Evolutionary conservation across 2,888 invertebrate genomes (phyloP), one percentile per base, ranked within the genome.

Genomic region (Germaria angustata): DNA sequence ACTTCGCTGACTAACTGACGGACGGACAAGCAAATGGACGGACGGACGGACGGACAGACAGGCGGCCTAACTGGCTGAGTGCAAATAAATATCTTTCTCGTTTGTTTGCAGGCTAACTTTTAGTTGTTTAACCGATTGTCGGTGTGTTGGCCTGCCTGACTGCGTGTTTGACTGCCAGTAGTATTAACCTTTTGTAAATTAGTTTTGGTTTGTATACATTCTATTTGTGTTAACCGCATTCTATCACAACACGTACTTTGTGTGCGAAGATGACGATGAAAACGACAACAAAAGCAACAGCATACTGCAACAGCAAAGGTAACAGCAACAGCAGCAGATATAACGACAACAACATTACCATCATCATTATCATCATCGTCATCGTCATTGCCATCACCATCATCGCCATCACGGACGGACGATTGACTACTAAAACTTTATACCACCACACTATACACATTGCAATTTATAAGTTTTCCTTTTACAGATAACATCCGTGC

Each of bases 121-220:
- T 55, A 20, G 20, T 44, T 59, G 59, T 8, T 59, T 44, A 13
- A 41, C 59, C 49, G 57, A 57, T 76, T 75, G 61, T 55, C 73
- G 39, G 32, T 39, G 46, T 53, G 65, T 66, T 44, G 20, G 69
- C 15, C 78, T 55, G 75, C n/a, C 32, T 28, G 68, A 22, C 72
- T 80, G 65, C 55, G 15, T 51, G 57, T 22, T 57, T 63, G 73
- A 17, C 76, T 73, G 79, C 71, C 80, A 76, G 76, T 72, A 81
- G 82, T 82, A 82, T 82, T 82, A 82, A 82, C 82, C 82, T 82
- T 82, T 82, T 75, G 82, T 79, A 82, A 82, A 82, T 82, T 82
- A 82, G 82, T 79, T 82, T 82, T 82, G 79, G 82, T 82, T 82
- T 82, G 79, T 82, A 79, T 82, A 79, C 79, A 79, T 80, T 82